Percentiles rank a stretch among this genome's conserved stretches.
phyloP scores from a whole-genome alignment of 2,113 vertebrate species.

The Ellobius talpinus region DNA sequence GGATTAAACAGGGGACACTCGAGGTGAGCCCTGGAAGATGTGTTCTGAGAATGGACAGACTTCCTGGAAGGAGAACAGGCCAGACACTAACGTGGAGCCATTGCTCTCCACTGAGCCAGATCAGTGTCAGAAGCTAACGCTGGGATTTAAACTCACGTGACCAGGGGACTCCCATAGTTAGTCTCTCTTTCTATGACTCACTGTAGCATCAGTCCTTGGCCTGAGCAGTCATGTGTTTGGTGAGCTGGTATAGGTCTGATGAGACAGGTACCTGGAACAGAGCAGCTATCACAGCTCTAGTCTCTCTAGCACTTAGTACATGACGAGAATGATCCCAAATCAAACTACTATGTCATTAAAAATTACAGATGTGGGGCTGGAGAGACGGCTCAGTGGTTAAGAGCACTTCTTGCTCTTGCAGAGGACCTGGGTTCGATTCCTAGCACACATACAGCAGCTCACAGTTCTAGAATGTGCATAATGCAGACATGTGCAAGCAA shows the following conservation, averaged over 20 bases:
- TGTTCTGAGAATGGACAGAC: not conserved
- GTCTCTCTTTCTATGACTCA: not conserved
- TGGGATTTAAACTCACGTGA: not conserved
- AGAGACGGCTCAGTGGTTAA: not conserved
- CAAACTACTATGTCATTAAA: conserved; percentile 15
- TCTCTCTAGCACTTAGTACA: not conserved
- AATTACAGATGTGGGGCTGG: not conserved
- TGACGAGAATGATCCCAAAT: not conserved
- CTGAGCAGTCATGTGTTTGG: not conserved
- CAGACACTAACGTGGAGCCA: not conserved
- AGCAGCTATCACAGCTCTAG: not conserved
- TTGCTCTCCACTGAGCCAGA: not conserved
- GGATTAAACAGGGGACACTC: not conserved
- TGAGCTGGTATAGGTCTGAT: not conserved
- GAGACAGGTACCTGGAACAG: not conserved
- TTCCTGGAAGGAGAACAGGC: not conserved
- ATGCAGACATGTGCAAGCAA: not conserved
- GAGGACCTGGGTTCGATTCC: not conserved
- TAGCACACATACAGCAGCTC: not conserved
- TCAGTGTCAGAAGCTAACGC: not conserved
- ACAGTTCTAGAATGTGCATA: not conserved
- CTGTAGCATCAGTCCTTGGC: not conserved
- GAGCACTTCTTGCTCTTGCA: not conserved
- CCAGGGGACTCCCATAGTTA: not conserved
- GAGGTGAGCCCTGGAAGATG: not conserved